phyloP scores from a whole-genome alignment of 2,113 vertebrate species.

The Peromyscus californicus region DNA sequence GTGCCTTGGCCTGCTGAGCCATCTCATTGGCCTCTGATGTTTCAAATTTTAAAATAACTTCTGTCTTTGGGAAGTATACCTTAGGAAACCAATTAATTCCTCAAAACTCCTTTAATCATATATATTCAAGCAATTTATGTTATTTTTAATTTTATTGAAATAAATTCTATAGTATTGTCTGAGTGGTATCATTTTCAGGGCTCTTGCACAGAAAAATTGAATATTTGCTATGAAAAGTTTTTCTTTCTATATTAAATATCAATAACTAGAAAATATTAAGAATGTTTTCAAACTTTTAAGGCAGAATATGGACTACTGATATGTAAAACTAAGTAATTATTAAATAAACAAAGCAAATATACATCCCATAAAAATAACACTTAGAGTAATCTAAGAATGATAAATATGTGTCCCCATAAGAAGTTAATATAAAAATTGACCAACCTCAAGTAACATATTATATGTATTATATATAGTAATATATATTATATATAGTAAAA shows the following conservation, averaged over 20 bases:
- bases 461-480: background rate
- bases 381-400: background rate
- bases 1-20: background rate
- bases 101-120: slow-evolving; percentile 4
- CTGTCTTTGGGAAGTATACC: background rate
- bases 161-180: background rate
- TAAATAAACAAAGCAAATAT: background rate
- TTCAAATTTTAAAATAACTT: slow-evolving; percentile 49
- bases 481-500: too few relatives aligned
- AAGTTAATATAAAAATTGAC: background rate
- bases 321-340: background rate
- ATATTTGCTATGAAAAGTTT: background rate
- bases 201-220: background rate
- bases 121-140: background rate
- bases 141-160: background rate
- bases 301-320: background rate
- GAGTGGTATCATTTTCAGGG: background rate
- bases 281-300: slow-evolving; percentile 9
- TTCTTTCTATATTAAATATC: slow-evolving; percentile 23
- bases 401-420: background rate
- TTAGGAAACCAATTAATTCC: background rate
- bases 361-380: slow-evolving; percentile 16
- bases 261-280: background rate
- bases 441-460: background rate
- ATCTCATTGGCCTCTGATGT: background rate